These are phyloP conservation scores for Meda fulgida DNA, from an alignment of 2,797 vertebrate genomes.

Conservation along the genomic window DNA sequence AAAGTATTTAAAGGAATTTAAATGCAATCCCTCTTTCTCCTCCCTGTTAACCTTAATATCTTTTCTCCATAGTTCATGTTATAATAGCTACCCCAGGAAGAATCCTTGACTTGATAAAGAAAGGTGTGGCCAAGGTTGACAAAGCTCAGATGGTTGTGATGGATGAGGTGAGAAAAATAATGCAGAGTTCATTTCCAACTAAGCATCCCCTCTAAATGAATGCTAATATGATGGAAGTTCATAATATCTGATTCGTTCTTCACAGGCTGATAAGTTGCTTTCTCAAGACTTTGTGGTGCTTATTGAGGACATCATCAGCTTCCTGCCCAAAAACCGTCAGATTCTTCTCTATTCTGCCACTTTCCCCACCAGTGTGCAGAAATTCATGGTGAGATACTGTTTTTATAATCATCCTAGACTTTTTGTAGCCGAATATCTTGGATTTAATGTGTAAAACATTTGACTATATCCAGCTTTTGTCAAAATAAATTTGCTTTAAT, in stretches of 20 bases:
- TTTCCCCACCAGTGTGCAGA: conserved; percentile 85
- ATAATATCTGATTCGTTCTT: background rate
- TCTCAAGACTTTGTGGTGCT: conserved; percentile 86
- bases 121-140: conserved; percentile 83
- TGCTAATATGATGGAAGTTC: background rate
- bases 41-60: background rate
- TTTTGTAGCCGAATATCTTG: background rate
- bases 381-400: conserved; percentile 80
- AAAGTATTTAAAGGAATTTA: no score
- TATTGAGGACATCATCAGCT: conserved; percentile 85
- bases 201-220: background rate
- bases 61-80: conserved; percentile 76
- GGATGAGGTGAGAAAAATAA: conserved; percentile 79
- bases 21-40: background rate
- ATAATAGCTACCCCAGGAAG: conserved; percentile 85
- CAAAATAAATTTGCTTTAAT: background rate
- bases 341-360: conserved; percentile 86
- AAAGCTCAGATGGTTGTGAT: conserved; percentile 84
- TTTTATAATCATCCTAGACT: background rate
- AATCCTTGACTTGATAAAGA: conserved; percentile 84
- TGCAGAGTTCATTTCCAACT: background rate
- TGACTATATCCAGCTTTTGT: conserved; percentile 4
- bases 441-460: background rate
- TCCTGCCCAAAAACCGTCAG: conserved; percentile 82
- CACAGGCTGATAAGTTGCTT: conserved; percentile 83